Percentiles rank a stretch among this genome's conserved stretches.
Evolutionary conservation across 2,888 invertebrate species (phyloP).

Genomic region (Ashinkailepas kermadecensis): DNA sequence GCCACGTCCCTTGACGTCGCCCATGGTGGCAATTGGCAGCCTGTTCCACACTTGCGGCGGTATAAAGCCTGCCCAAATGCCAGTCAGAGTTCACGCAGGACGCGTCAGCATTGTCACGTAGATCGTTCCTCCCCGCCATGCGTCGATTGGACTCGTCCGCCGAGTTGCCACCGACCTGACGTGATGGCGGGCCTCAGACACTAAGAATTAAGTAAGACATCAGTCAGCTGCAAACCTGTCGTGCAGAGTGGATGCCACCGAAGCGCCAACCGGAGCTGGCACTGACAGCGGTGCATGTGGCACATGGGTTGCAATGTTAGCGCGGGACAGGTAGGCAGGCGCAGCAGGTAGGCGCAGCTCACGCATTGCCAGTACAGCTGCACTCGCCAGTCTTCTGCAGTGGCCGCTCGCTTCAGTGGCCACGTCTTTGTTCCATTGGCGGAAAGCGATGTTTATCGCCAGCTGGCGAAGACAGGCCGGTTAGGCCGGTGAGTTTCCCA

Average conservation of each 20-base stretch:
- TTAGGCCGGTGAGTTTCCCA: neutral
- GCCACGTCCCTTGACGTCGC: too few species aligned
- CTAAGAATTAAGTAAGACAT: conserved; percentile 7
- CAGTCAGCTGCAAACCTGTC: neutral
- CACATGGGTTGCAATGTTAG: too few species aligned
- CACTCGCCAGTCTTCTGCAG: neutral
- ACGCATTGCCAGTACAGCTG: too few species aligned
- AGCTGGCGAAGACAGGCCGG: too few species aligned
- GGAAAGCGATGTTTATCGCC: conserved; percentile 13
- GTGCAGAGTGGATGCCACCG: neutral
- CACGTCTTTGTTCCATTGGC: conserved; percentile 8
- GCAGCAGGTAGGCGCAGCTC: too few species aligned
- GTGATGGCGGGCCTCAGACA: neutral
- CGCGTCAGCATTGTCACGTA: neutral
- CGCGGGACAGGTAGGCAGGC: too few species aligned
- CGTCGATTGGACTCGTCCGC: neutral
- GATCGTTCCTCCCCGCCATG: neutral
- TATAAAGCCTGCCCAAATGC: too few species aligned
- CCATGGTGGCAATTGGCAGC: too few species aligned
- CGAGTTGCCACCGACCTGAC: neutral
- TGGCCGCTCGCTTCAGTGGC: neutral
- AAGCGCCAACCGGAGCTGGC: too few species aligned
- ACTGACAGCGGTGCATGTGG: too few species aligned
- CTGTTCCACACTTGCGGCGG: too few species aligned
- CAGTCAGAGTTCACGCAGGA: too few species aligned